Percentiles rank a stretch among this genome's conserved stretches.
phyloP scores from a whole-genome alignment of 1,140 invertebrate species.

The Drosophila setifemur region DNA sequence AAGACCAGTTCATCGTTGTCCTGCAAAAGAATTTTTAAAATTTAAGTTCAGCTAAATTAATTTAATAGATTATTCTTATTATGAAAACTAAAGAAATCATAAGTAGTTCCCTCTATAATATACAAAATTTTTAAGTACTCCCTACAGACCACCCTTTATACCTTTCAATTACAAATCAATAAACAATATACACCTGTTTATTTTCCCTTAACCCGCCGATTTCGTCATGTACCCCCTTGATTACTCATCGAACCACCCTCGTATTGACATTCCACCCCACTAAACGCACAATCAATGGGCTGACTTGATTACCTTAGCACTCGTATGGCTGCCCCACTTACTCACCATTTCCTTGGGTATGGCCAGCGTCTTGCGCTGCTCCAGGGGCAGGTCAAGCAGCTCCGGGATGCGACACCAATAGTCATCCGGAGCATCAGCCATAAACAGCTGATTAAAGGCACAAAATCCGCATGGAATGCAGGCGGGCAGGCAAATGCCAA shows the following conservation, averaged over 20 bases:
- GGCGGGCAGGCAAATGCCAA: conserved; percentile 93
- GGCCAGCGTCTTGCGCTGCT: conserved; percentile 85
- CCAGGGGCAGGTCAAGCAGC: conserved; percentile 84
- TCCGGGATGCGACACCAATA: conserved; percentile 91
- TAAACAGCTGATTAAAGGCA: conserved; percentile 95
- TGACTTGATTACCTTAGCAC: conserved; percentile 41
- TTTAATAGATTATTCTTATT: no score
- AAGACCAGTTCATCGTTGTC: conserved; percentile 83
- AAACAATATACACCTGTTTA: not conserved
- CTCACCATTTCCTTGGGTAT: conserved; percentile 85
- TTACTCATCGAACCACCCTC: conserved; percentile 29
- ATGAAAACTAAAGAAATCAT: no score
- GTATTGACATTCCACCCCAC: conserved; percentile 34
- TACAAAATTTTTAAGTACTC: not conserved
- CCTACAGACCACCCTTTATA: not conserved
- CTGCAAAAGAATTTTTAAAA: conserved; percentile 59
- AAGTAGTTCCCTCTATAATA: no score
- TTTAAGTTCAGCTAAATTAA: not conserved
- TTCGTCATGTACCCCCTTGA: not conserved
- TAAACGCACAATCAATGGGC: conserved; percentile 47
- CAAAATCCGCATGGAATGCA: conserved; percentile 95
- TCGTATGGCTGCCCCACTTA: conserved; percentile 42
- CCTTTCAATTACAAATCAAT: no score
- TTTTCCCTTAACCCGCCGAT: not conserved
- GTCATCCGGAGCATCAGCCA: conserved; percentile 89